Evolutionary conservation across 2,113 vertebrate genomes (phyloP), one percentile per base, ranked within the genome.

Genomic region (Hippocampus abdominalis): DNA sequence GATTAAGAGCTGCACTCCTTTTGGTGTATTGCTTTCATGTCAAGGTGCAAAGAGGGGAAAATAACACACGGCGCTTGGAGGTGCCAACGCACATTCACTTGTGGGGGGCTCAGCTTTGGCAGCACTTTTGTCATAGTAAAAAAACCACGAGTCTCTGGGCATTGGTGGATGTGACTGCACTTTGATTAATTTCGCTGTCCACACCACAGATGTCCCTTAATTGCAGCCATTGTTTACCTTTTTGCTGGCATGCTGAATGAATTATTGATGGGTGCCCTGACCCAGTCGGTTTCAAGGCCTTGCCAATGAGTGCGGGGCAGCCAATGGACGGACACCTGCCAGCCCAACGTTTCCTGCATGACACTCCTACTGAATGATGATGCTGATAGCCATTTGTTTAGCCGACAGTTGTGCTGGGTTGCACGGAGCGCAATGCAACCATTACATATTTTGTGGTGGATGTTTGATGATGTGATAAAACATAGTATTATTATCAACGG

Each of bases 211-310:
- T 84, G 87, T 89, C 82, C 78, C 83, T 83, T 89, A 89, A 91
- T 89, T 90, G 89, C 78, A 85, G 81, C 53, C 83, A 83, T 82
- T 89, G 89, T 90, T 91, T 91, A 89, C 89, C 83, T 87, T 83
- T 82, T 75, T 1, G 77, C 82, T 86, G 82, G 84, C 81, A 88
- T 69, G 8, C 75, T 77, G 77, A 73, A 78, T 88, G 87, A 89
- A 89, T 89, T 88, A 89, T 89, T 89, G 85, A 89, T 88, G 81
- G 69, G 67, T 59, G 54, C 46, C 81, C 69, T 86, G 85, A 64
- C 84, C 79, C 59, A 68, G 76, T 79, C 85, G 82, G 70, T 87
- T 74, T 61, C 82, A 73, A 79, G 80, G 72, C 74, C 80, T 83
- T 36, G 61, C 80, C 84, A 81, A 63, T 74, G 78, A 71, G 72